Percentiles rank a stretch among this genome's conserved stretches.
Conservation (phyloP, 2,113 vertebrate species). For the Mohoua ochrocephala region DNA sequence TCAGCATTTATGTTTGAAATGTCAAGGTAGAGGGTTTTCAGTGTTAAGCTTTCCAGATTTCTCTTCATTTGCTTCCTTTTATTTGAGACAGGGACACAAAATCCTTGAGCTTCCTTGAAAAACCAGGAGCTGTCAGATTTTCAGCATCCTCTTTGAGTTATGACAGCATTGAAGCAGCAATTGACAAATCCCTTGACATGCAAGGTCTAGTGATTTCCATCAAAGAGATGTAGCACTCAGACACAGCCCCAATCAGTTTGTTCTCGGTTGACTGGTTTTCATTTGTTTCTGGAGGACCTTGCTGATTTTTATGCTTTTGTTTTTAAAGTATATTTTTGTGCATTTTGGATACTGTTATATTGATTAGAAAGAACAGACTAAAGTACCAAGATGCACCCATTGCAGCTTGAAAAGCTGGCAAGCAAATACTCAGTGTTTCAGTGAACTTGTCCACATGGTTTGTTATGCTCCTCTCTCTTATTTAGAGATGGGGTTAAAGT, state of each 20-base stretch:
- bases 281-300: background rate
- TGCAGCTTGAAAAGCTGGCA: background rate
- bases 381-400: background rate
- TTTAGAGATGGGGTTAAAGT: background rate
- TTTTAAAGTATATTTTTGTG: background rate
- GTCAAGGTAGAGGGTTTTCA: background rate
- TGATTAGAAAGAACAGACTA: background rate
- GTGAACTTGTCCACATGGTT: background rate
- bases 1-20: background rate
- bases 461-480: background rate
- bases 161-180: background rate
- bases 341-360: background rate
- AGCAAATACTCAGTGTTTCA: background rate
- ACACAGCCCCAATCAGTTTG: background rate
- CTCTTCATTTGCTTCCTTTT: background rate
- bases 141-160: background rate
- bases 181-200: background rate
- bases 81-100: background rate
- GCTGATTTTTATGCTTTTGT: background rate
- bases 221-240: background rate
- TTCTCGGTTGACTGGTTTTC: background rate
- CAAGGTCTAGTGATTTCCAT: constrained; percentile 7
- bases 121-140: background rate
- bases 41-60: background rate
- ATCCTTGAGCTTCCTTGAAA: background rate